These are phyloP conservation scores for Drosophila arawakana DNA, from an alignment of 1,140 invertebrate species.

Conservation along the genomic window DNA sequence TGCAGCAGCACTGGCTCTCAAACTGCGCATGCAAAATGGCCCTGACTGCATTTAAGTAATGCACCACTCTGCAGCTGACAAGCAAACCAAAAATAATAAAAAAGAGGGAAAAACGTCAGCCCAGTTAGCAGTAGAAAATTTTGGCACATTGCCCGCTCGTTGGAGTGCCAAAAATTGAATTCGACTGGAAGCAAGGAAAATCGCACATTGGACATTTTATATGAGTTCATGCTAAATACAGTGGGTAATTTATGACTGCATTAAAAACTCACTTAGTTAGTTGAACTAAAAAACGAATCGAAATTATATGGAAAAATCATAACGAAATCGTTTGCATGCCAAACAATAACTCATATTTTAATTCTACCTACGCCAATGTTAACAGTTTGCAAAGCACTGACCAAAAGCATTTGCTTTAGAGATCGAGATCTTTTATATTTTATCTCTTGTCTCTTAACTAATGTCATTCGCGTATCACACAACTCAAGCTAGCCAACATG, in stretches of 20 bases:
- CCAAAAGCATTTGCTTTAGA: slow-evolving; percentile 4
- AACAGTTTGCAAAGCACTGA: slow-evolving; percentile 51
- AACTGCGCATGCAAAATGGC: slow-evolving; percentile 42
- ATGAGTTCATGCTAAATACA: slow-evolving; percentile 64
- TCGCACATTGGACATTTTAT: slow-evolving; percentile 46
- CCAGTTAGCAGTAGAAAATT: slow-evolving; percentile 8
- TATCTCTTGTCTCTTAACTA: neutral
- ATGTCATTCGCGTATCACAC: neutral
- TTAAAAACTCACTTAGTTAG: slow-evolving; percentile 32
- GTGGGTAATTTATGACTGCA: slow-evolving; percentile 62
- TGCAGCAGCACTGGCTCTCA: slow-evolving; percentile 34
- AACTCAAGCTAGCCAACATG: slow-evolving; percentile 71
- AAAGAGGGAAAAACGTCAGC: neutral
- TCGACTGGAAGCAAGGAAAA: slow-evolving; percentile 39
- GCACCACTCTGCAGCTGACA: slow-evolving; percentile 45
- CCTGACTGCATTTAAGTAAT: slow-evolving; percentile 47
- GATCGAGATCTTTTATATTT: neutral
- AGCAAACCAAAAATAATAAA: slow-evolving; percentile 17
- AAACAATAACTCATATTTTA: slow-evolving; percentile 36
- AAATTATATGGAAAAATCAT: neutral
- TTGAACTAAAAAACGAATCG: slow-evolving; percentile 26
- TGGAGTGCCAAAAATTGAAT: slow-evolving; percentile 61
- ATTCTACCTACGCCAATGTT: slow-evolving; percentile 45
- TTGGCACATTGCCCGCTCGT: slow-evolving; percentile 46
- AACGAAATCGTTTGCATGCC: slow-evolving; percentile 27